These are phyloP conservation scores for Trissolcus basalis DNA, from an alignment of 1,140 invertebrate species.

Conservation along the genomic window DNA sequence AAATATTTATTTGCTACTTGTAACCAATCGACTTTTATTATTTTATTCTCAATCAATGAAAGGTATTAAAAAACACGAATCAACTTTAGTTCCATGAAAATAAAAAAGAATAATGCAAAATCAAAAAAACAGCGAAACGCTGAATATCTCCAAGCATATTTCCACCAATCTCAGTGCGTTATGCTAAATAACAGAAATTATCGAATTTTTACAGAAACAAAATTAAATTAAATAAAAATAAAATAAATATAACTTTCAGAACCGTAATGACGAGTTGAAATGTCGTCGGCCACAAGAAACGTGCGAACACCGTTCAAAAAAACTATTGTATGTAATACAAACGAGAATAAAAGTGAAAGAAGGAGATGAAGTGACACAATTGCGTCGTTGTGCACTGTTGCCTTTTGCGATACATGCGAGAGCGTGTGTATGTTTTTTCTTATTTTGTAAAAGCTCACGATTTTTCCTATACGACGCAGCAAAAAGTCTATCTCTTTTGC, in stretches of 20 bases:
- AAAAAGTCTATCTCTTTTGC: conserved; percentile 45
- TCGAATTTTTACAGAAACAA: conserved; percentile 57
- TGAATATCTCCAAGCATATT: conserved; percentile 7
- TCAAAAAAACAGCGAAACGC: conserved; percentile 13
- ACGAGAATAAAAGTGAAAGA: conserved; percentile 17
- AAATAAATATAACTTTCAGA: conserved; percentile 52
- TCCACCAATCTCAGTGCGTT: background rate
- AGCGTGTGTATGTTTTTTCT: conserved; percentile 58
- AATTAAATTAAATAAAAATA: conserved; percentile 67
- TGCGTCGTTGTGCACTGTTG: conserved; percentile 62
- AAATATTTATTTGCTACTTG: too few relatives aligned
- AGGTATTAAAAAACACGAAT: background rate
- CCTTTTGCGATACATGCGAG: conserved; percentile 57
- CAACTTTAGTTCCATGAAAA: background rate
- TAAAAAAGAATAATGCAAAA: conserved; percentile 1
- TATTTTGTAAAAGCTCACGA: conserved; percentile 56
- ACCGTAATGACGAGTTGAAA: conserved; percentile 55
- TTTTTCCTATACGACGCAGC: conserved; percentile 54
- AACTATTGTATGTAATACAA: conserved; percentile 24
- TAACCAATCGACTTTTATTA: background rate
- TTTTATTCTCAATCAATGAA: background rate
- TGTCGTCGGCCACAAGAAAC: conserved; percentile 37
- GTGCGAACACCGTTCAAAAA: conserved; percentile 36
- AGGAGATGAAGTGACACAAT: conserved; percentile 40
- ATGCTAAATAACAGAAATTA: conserved; percentile 8